Conservation (phyloP, 2,888 invertebrate genomes). For the Euzophera pinguis region DNA sequence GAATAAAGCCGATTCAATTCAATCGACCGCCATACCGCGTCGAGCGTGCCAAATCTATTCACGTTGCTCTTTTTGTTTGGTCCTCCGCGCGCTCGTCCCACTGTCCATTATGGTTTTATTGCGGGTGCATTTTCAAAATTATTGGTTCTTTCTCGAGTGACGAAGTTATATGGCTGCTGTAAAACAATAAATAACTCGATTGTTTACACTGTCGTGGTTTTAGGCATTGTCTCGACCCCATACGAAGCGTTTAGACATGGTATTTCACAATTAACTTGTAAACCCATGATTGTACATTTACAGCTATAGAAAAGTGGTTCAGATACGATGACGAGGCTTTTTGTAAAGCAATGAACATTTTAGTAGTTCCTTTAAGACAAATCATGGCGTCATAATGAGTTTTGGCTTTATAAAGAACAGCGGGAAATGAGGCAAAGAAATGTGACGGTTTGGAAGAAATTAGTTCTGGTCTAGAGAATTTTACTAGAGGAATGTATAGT, state of each 20-base stretch:
- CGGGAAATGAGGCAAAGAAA: constrained; percentile 18
- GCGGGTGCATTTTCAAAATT: constrained; percentile 62
- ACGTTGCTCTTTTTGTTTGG: constrained; percentile 45
- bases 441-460: constrained; percentile 11
- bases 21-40: constrained; percentile 29
- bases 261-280: constrained; percentile 39
- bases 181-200: constrained; percentile 74
- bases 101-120: constrained; percentile 73
- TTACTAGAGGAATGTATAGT: constrained; percentile 11
- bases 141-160: constrained; percentile 57
- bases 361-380: constrained; percentile 47
- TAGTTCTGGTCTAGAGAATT: constrained; percentile 20
- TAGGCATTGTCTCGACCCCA: constrained; percentile 52
- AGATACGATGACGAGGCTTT: constrained; percentile 46
- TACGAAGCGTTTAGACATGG: constrained; percentile 54
- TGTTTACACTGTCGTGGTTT: constrained; percentile 65
- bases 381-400: constrained; percentile 26
- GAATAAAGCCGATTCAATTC: constrained; percentile 45
- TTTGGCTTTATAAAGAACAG: constrained; percentile 22
- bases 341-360: constrained; percentile 36
- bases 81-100: constrained; percentile 25
- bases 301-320: constrained; percentile 46
- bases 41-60: constrained; percentile 65
- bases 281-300: constrained; percentile 58
- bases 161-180: constrained; percentile 68